Conservation (phyloP, 2,797 vertebrate species). For the Pelobates cultripes region DNA sequence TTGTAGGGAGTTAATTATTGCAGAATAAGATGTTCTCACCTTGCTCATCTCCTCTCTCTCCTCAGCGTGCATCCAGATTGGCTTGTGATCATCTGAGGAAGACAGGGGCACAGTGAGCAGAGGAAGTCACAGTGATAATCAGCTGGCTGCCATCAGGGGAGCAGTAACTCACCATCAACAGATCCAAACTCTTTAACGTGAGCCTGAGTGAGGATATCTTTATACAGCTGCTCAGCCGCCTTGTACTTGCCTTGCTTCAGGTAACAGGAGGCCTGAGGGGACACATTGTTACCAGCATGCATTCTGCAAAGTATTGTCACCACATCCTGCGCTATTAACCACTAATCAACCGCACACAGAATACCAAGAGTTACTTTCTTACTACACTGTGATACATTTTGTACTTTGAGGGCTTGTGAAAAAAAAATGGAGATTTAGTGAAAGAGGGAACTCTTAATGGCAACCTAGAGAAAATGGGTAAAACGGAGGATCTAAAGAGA, state of each 20-base stretch:
- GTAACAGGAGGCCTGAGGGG: constrained; percentile 92
- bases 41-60: constrained; percentile 98
- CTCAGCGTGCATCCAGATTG: constrained; percentile 99
- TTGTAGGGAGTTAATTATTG: background rate
- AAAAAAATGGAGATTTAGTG: too few species aligned
- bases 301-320: too few species aligned
- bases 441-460: too few species aligned
- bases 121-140: too few species aligned
- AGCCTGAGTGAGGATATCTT: constrained; percentile 96
- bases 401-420: too few species aligned
- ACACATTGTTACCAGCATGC: background rate
- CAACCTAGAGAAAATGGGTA: too few species aligned
- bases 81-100: constrained; percentile 91
- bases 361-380: too few species aligned
- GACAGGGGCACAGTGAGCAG: background rate
- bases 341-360: too few species aligned
- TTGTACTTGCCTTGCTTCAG: constrained; percentile 98
- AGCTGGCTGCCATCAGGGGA: too few species aligned
- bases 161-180: constrained; percentile 87
- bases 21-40: constrained; percentile 66
- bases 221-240: constrained; percentile 94
- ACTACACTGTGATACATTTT: too few species aligned
- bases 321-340: too few species aligned
- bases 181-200: constrained; percentile 98
- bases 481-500: too few species aligned